Evolutionary conservation across 2,113 vertebrate genomes (phyloP).

Genomic region (Pseudopipra pipra): DNA sequence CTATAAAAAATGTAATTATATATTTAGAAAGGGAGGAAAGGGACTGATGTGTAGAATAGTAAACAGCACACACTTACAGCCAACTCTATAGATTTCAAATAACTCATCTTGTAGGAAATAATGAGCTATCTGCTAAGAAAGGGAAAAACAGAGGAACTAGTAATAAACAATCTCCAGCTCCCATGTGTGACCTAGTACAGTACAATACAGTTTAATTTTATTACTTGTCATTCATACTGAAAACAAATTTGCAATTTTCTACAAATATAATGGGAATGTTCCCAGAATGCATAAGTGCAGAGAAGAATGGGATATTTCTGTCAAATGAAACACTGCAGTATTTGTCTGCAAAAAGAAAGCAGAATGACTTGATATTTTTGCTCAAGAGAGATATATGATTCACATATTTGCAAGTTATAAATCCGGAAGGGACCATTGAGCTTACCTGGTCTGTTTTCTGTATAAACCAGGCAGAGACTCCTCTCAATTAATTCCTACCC

Average conservation of each 20-base stretch:
- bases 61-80: constrained; percentile 41
- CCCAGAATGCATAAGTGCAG: constrained; percentile 17
- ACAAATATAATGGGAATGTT: constrained; percentile 60
- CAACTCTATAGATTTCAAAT: constrained; percentile 62
- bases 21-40: constrained; percentile 32
- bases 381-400: neutral
- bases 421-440: neutral
- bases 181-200: constrained; percentile 48
- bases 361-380: neutral
- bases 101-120: constrained; percentile 66
- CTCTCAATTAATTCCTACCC: neutral
- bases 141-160: constrained; percentile 29
- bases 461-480: neutral
- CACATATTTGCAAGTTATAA: neutral
- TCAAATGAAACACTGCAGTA: neutral
- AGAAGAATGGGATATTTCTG: constrained; percentile 34
- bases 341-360: neutral
- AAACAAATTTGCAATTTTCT: constrained; percentile 63
- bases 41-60: constrained; percentile 29
- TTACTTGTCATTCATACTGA: constrained; percentile 63
- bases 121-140: constrained; percentile 67
- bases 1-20: constrained; percentile 53
- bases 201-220: constrained; percentile 69
- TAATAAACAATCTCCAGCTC: constrained; percentile 60
- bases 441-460: neutral